phyloP scores from a whole-genome alignment of 2,113 vertebrate species.

The Cranoglanis bouderius region DNA sequence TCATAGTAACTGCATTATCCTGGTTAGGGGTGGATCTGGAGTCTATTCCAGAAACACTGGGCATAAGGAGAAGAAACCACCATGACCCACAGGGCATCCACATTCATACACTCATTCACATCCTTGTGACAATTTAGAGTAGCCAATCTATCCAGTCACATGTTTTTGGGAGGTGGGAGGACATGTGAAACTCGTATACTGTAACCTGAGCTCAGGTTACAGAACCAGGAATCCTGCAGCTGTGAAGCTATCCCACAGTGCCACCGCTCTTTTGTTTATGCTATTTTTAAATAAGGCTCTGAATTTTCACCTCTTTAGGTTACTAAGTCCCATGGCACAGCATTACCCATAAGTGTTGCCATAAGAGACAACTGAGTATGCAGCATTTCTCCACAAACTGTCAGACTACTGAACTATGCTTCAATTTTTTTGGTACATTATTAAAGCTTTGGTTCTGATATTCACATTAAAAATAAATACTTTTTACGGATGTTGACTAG shows the following conservation, averaged over 20 bases:
- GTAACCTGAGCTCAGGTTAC: neutral
- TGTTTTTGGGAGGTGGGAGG: neutral
- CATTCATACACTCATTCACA: neutral
- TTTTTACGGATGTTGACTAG: neutral
- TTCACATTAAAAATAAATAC: neutral
- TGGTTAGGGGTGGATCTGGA: neutral
- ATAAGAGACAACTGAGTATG: neutral
- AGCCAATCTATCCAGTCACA: neutral
- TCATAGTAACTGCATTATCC: neutral
- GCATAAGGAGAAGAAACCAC: neutral
- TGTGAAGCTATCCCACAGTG: neutral
- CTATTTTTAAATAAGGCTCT: neutral
- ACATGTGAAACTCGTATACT: neutral
- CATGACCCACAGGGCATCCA: neutral
- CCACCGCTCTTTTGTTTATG: neutral
- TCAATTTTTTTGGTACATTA: neutral
- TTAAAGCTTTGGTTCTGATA: neutral
- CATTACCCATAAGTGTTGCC: neutral
- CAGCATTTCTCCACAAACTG: neutral
- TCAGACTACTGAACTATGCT: neutral
- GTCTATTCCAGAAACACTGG: neutral
- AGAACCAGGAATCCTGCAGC: neutral
- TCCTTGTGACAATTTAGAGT: neutral
- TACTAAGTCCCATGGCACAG: neutral
- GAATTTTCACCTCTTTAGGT: conserved; percentile 2